Percentiles rank a stretch among this genome's conserved stretches.
Conservation (phyloP, 1,140 invertebrate species). For the Eriosoma lanigerum region DNA sequence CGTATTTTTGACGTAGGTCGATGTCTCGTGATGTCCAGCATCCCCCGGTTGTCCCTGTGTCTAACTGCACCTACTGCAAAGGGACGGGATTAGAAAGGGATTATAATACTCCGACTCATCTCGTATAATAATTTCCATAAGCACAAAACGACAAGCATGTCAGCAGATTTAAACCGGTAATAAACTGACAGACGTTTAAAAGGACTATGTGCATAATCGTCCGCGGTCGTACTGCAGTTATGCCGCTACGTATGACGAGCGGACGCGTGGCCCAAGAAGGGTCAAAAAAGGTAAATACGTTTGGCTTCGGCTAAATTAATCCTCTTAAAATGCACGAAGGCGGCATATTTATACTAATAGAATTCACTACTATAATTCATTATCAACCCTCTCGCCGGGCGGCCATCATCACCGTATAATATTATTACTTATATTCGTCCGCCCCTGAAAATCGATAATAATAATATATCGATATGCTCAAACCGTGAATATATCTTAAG, state of each 20-base stretch:
- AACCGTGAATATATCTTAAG: no score
- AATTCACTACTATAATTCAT: conserved; percentile 46
- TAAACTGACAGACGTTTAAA: conserved; percentile 49
- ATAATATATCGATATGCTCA: no score
- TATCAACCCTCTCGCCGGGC: conserved; percentile 24
- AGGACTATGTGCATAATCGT: not conserved
- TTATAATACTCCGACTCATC: not conserved
- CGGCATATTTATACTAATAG: conserved; percentile 50
- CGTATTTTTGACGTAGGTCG: conserved; percentile 45
- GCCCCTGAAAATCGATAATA: no score
- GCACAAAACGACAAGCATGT: conserved; percentile 35
- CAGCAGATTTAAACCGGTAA: conserved; percentile 45
- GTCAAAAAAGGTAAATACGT: conserved; percentile 50
- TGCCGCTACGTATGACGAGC: not conserved
- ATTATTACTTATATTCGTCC: no score
- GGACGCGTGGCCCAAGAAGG: conserved; percentile 13
- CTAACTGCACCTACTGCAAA: no score
- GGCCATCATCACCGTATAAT: not conserved
- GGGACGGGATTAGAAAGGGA: no score
- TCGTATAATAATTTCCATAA: conserved; percentile 12
- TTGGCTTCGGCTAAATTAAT: conserved; percentile 49
- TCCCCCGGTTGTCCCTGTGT: not conserved
- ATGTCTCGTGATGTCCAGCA: no score
- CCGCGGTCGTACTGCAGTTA: no score
- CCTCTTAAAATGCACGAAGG: conserved; percentile 44